A percentile compares a stretch with the other conserved stretches of the same genome.
Conservation (phyloP, 2,888 invertebrate genomes). For the Perithous albicinctus region DNA sequence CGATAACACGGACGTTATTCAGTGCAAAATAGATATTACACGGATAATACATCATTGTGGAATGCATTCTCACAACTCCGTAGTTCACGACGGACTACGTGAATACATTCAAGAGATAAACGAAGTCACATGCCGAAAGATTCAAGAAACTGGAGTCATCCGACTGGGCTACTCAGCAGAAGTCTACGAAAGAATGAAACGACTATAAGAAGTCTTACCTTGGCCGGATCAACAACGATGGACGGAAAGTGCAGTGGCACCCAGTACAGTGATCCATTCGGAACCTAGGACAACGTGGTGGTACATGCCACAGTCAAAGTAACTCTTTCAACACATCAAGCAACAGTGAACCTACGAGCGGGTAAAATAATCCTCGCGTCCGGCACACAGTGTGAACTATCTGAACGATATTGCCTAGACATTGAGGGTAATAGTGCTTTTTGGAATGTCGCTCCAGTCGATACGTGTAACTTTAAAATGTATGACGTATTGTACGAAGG, state of each 20-base stretch:
- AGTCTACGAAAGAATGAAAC: background rate
- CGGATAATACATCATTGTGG: background rate
- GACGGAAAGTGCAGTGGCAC: conserved; percentile 62
- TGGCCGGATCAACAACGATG: conserved; percentile 9
- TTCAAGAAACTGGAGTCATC: conserved; percentile 16
- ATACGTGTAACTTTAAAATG: conserved; percentile 29
- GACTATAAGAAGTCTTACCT: conserved; percentile 27
- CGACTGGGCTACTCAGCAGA: background rate
- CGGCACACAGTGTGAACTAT: conserved; percentile 7
- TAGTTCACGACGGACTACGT: background rate
- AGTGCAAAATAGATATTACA: background rate
- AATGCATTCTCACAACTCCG: background rate
- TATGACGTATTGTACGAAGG: conserved; percentile 37
- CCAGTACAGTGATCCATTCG: conserved; percentile 64
- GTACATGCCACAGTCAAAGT: conserved; percentile 40
- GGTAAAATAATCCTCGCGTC: background rate
- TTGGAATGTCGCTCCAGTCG: conserved; percentile 14
- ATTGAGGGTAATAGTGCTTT: conserved; percentile 37
- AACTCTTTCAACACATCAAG: background rate
- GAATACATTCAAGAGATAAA: background rate
- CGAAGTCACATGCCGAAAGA: background rate
- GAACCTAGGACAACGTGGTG: conserved; percentile 55
- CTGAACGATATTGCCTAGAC: conserved; percentile 27
- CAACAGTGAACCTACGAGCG: background rate
- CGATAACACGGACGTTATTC: background rate